These are phyloP conservation scores for Epirrhoe tristata DNA, from an alignment of 2,888 invertebrate genomes.

Conservation along the genomic window DNA sequence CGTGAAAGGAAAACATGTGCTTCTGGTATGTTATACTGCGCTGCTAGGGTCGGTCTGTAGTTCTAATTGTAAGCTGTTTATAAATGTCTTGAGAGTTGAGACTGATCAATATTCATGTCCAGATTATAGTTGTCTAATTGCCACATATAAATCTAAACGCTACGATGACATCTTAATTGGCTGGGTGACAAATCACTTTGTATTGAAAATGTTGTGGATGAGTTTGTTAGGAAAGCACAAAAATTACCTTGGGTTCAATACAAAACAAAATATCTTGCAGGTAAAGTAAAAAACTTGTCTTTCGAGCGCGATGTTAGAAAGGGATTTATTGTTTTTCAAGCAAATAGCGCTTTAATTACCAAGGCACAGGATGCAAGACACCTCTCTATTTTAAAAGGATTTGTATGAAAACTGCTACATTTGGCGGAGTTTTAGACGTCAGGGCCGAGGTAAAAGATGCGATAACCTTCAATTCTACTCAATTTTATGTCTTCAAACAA, in stretches of 20 bases:
- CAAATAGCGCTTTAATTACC: too few relatives aligned
- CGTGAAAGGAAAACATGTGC: neutral
- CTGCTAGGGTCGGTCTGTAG: slow-evolving; percentile 45
- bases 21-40: slow-evolving; percentile 8
- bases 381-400: too few relatives aligned
- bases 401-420: too few relatives aligned
- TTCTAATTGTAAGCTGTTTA: slow-evolving; percentile 73
- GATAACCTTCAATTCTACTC: too few relatives aligned
- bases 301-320: too few relatives aligned
- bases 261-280: neutral
- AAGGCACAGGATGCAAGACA: too few relatives aligned
- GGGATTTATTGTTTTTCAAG: too few relatives aligned
- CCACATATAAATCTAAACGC: slow-evolving; percentile 77
- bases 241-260: slow-evolving; percentile 13
- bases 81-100: slow-evolving; percentile 66
- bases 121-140: slow-evolving; percentile 78
- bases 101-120: slow-evolving; percentile 78
- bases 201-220: slow-evolving; percentile 56
- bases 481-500: neutral
- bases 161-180: slow-evolving; percentile 82
- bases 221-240: slow-evolving; percentile 14
- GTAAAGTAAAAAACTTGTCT: neutral
- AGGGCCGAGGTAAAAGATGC: too few relatives aligned
- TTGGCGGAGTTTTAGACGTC: too few relatives aligned
- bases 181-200: slow-evolving; percentile 71